Evolutionary conservation across 1,140 invertebrate species (phyloP), one percentile per base, ranked within the genome.

Genomic region (Drosophila cardini): DNA sequence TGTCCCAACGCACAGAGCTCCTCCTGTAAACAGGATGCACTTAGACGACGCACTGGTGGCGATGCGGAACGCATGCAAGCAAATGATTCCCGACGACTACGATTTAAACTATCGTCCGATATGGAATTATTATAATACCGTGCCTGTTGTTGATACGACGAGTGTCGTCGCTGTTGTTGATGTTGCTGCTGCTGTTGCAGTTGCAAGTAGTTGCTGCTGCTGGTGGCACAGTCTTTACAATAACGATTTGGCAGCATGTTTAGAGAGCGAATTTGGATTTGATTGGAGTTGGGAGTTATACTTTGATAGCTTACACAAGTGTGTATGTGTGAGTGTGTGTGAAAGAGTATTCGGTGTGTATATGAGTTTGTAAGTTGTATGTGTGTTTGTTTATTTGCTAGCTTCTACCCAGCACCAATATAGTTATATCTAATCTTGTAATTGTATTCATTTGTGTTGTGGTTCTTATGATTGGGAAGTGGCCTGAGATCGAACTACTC

Each of bases 1-100:
- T 92, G 86, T 4, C 87, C 90, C 72, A 87, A 34, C 16, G 80
- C 80, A 67, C 89, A 90, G 1, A 91, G 82, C 26, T 92, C 91
- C 62, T 92, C 91, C 32, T 92, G 87, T 58, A 92, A 50, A 7
- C 87, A 92, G 11, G 91, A 92, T 50, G 91, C 91, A 53, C 90
- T 91, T 30, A 91, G 42, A 0, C 91, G 89, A 9, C 91, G 73
- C 9, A 91, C 76, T 0, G 83, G 91, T 40, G 84, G 90, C 46
- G 90, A 90, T 0, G 80, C 42, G 32, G 80, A 67, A 0, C 85
- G 78, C 78, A 91, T 80, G 65, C 83, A 87, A 40, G 86, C 85
- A 56, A 90, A 90, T 6, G 90, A 91, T 38, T 91, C 86, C 13
- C 90, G 90, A 26, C 90, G 86, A 77, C 90, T 90, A 38, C 90